Evolutionary conservation across 2,888 invertebrate genomes (phyloP).

Genomic region (Mantis religiosa): DNA sequence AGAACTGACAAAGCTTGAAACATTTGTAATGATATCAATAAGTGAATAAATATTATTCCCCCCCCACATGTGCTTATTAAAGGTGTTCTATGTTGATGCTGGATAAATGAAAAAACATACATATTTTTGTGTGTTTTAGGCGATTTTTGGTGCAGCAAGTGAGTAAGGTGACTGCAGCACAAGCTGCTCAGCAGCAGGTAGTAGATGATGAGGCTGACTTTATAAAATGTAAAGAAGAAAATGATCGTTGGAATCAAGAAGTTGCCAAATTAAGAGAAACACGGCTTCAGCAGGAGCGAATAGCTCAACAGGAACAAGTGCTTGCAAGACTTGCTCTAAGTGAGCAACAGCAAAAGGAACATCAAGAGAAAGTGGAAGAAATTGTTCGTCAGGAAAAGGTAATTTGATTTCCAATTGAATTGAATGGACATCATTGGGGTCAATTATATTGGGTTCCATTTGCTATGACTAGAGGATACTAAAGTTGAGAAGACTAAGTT

Average conservation of each 20-base stretch:
- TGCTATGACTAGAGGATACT: no score
- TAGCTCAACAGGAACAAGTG: constrained; percentile 38
- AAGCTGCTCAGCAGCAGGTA: neutral
- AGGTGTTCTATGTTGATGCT: no score
- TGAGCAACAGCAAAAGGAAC: constrained; percentile 34
- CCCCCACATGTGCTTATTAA: no score
- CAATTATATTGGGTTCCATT: no score
- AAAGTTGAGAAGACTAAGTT: no score
- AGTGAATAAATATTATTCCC: no score
- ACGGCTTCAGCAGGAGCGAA: constrained; percentile 52
- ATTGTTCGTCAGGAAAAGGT: constrained; percentile 51
- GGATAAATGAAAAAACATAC: no score
- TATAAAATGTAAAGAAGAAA: constrained; percentile 54
- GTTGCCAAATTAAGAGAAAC: constrained; percentile 56
- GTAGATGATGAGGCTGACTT: constrained; percentile 57
- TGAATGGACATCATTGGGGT: no score
- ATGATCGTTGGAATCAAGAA: constrained; percentile 67
- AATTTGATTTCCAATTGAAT: neutral
- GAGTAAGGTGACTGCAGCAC: neutral
- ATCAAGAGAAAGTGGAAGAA: constrained; percentile 36
- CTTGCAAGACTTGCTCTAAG: constrained; percentile 26
- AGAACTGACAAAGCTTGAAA: no score
- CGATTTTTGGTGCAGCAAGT: neutral
- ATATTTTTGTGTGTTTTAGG: neutral
- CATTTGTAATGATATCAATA: no score